A percentile compares a stretch with the other conserved stretches of the same genome.
These are phyloP conservation scores for Stramonita haemastoma DNA, from an alignment of 2,888 invertebrate genomes.

Conservation along the genomic window DNA sequence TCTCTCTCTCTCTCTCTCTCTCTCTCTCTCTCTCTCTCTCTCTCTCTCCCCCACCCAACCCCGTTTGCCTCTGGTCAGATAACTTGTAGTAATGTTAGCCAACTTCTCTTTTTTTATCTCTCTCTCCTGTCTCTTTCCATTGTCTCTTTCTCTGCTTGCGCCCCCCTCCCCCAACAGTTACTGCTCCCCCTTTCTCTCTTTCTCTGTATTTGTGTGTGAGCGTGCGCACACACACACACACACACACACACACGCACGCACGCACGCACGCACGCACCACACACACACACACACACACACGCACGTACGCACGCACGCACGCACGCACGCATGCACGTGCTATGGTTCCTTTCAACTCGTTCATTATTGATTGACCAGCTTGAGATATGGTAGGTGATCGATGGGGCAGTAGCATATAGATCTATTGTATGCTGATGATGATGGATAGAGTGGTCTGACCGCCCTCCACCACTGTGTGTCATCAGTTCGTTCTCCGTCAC, in stretches of 20 bases:
- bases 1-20: not conserved
- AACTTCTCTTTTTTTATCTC: no score
- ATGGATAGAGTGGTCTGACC: no score
- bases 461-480: not conserved
- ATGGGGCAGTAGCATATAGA: no score
- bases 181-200: not conserved
- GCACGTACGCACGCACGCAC: slow-evolving; percentile 6
- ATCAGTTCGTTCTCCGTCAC: no score
- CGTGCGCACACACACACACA: no score
- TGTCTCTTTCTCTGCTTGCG: not conserved
- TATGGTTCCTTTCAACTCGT: no score
- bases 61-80: not conserved
- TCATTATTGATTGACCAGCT: no score
- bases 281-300: slow-evolving; percentile 14
- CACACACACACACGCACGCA: no score
- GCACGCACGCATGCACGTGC: not conserved
- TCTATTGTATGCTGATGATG: no score
- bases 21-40: not conserved
- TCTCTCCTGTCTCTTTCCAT: no score
- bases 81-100: no score
- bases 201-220: not conserved
- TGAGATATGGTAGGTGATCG: no score
- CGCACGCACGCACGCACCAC: not conserved
- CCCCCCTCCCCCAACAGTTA: not conserved
- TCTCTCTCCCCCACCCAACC: not conserved